Base-by-base conservation (phyloP, 2,888 invertebrate genomes). In the Lobophora halterata region DNA sequence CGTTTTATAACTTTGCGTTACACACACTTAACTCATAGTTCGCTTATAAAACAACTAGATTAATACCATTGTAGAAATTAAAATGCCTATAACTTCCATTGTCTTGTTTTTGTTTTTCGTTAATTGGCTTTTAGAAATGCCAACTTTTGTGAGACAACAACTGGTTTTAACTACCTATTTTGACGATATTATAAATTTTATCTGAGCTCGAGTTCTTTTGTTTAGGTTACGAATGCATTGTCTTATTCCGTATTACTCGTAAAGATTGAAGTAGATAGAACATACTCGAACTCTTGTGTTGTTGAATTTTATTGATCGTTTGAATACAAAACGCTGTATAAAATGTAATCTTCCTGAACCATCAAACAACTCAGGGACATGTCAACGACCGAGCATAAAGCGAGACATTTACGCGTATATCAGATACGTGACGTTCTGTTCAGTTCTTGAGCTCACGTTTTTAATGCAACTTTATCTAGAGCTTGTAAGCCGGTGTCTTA, bases 401-500 rank as follows among this genome's bases (percentile, higher is more conserved):
- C 26, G 7, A 30, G 33, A 28, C 13, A 32, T 47, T 43, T 30
- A 26, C 36, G 24, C 17, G 6, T 17, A 33, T 43, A 47, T 39
- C 30, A 37, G 20, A 26, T 29, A 44, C 40, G 43, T 43, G 37
- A 40, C 38, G 23, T 25, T 19, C 30, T 25, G 36, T 40, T 37
- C 39, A 38, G 33, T 23, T 44, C 52, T 19, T 55, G 3, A 24
- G 40, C 32, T 32, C 31, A 36, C 32, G 25, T 30, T 34, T 53
- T 53, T 54, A 58, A 56, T 51, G 55, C 59, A 62, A 66, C 65
- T 72, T 70, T 72, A 67, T 73, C 66, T 65, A 42, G 47, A 55
- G 54, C 50, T 54, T 21, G 27, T 28, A 12, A 36, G 24, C 14
- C 16, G 18, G 59, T 53, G 65, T 63, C 62, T 61, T 55, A 54